These are phyloP conservation scores for Cancer borealis DNA, from an alignment of 2,888 invertebrate species.

Conservation along the genomic window DNA sequence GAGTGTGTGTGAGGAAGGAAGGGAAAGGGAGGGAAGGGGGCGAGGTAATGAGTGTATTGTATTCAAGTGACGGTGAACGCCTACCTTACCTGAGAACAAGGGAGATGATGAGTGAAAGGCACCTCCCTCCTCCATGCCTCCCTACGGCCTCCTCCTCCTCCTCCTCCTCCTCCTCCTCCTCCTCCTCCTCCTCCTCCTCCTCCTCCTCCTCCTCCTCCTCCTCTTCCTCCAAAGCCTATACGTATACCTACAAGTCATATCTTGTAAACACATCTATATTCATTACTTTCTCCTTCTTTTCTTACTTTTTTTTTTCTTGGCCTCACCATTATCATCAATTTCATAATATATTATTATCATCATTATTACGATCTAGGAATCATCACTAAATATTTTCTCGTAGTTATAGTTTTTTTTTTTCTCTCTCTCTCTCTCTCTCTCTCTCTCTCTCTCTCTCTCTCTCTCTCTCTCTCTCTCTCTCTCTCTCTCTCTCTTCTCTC, in stretches of 20 bases:
- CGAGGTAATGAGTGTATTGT: slow-evolving; percentile 26
- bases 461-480: not conserved
- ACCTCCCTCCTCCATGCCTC: not conserved
- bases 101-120: slow-evolving; percentile 22
- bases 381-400: too few relatives aligned
- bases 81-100: not conserved
- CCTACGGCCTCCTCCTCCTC: not conserved
- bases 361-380: too few relatives aligned
- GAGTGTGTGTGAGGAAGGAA: not conserved
- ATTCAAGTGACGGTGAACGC: slow-evolving; percentile 4
- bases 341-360: too few relatives aligned
- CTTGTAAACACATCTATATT: too few relatives aligned
- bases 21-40: not conserved
- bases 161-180: not conserved
- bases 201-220: not conserved
- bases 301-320: too few relatives aligned
- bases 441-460: not conserved
- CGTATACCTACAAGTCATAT: not conserved
- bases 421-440: not conserved
- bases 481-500: not conserved
- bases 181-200: not conserved
- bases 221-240: not conserved
- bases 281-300: too few relatives aligned
- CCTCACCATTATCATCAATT: too few relatives aligned
- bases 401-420: too few relatives aligned